Evolutionary conservation across 2,888 invertebrate species (phyloP), one percentile per base, ranked within the genome.

Genomic region (Panzeria rudis): DNA sequence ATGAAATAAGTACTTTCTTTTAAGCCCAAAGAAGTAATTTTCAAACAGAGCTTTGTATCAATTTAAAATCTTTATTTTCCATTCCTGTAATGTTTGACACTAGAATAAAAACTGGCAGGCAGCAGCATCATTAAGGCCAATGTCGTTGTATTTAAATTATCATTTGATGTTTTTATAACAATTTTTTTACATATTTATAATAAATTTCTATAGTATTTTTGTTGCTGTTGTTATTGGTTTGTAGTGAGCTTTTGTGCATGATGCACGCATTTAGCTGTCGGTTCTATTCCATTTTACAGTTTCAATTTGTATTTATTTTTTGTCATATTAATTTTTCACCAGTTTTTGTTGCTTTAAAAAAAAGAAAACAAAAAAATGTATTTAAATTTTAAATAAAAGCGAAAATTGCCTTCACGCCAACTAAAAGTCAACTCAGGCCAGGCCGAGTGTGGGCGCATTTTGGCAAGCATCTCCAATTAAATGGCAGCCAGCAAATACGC

Each of bases 71-170:
- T 17, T 8, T 6, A n/a, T 59, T 59, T 17, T 2, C 59, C 59
- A 59, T 35, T 9, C 59, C 59, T 59, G 82, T 75, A 56, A 82
- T 78, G 77, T 75, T 78, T 50, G 77, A 73, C 84, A 69, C 59
- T 69, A 78, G 72, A 69, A 73, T 38, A 69, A 23, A 59, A 69
- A 38, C 75, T 56, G 80, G 69, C 77, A 85, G 81, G 78, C 78
- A 78, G 54, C 82, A 75, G 75, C 85, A 85, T 85, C 85, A 85
- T 85, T 85, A 85, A 85, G 85, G 85, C 85, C 85, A 85, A 85
- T 85, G 85, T 82, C 85, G 82, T 79, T 85, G 85, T 79, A 85
- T 85, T 79, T 82, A 85, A 85, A 85, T 85, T 56, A 77, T 76
- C 82, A 77, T 83, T 83, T 85, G 59, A 79, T 84, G 78, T 71